Percentiles rank a stretch among this genome's conserved stretches.
Conservation (phyloP, 2,113 vertebrate species). For the Acrocephalus kingi region DNA sequence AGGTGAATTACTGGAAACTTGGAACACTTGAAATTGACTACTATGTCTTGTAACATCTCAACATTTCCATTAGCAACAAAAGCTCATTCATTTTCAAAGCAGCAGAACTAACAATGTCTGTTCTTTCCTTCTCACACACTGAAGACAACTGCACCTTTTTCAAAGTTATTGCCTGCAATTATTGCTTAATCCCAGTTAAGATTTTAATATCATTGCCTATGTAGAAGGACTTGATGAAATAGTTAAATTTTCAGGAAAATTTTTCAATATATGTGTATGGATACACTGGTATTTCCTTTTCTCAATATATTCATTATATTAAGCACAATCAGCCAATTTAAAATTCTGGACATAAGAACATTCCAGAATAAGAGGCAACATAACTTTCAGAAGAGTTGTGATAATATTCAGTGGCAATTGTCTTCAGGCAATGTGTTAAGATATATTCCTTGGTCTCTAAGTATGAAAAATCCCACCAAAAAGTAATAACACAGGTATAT, state of each 20-base stretch:
- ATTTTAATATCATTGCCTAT: background rate
- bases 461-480: background rate
- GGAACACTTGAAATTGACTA: background rate
- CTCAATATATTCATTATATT: background rate
- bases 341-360: background rate
- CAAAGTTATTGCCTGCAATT: background rate
- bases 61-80: background rate
- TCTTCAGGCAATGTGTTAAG: background rate
- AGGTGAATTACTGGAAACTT: background rate
- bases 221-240: background rate
- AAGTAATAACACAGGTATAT: background rate
- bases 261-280: background rate
- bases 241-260: background rate
- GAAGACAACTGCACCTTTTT: background rate
- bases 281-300: background rate
- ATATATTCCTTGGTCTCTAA: background rate
- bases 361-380: background rate
- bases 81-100: background rate
- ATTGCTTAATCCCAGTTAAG: background rate
- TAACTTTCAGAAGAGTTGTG: background rate
- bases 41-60: background rate
- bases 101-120: background rate
- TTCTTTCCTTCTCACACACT: background rate
- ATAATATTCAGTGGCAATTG: background rate
- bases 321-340: background rate